A percentile compares a stretch with the other conserved stretches of the same genome.
Conservation (phyloP, 2,888 invertebrate genomes). For the Cheilosia urbana region DNA sequence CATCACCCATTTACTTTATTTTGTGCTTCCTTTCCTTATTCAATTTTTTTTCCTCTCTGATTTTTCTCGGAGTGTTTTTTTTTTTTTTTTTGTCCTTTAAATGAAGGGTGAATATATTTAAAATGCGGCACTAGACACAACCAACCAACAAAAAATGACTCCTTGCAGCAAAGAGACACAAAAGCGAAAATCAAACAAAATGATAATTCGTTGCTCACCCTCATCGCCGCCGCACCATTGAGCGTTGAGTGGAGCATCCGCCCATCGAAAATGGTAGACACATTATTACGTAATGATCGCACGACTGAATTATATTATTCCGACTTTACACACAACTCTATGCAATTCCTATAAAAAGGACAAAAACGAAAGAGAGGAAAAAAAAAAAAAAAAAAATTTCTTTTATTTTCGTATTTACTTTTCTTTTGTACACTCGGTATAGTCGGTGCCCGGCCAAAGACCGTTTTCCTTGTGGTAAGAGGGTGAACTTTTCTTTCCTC, state of each 20-base stretch:
- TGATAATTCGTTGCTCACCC: conserved; percentile 51
- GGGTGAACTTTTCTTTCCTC: conserved; percentile 16
- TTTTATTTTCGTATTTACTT: conserved; percentile 35
- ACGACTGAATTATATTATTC: conserved; percentile 71
- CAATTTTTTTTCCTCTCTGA: conserved; percentile 13
- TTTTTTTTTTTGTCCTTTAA: conserved; percentile 1
- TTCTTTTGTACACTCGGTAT: conserved; percentile 21
- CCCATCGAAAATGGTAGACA: conserved; percentile 58
- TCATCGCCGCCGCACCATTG: conserved; percentile 16
- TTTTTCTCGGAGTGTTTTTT: conserved; percentile 1
- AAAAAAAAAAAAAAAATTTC: conserved; percentile 14
- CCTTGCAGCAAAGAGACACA: conserved; percentile 30
- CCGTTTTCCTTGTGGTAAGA: conserved; percentile 23
- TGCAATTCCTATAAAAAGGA: conserved; percentile 29
- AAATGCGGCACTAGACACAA: conserved; percentile 43
- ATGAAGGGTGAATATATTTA: conserved; percentile 73
- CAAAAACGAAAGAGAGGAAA: conserved; percentile 3
- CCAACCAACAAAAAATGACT: conserved; percentile 8
- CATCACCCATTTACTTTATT: conserved; percentile 49
- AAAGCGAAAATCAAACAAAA: conserved; percentile 64
- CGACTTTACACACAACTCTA: conserved; percentile 37
- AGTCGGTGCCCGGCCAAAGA: not conserved
- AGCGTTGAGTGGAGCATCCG: conserved; percentile 65
- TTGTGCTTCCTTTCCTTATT: conserved; percentile 43
- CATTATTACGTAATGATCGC: conserved; percentile 73